Conservation (phyloP, 64 coral and sea anemone species). For the Trachythela sp. region DNA sequence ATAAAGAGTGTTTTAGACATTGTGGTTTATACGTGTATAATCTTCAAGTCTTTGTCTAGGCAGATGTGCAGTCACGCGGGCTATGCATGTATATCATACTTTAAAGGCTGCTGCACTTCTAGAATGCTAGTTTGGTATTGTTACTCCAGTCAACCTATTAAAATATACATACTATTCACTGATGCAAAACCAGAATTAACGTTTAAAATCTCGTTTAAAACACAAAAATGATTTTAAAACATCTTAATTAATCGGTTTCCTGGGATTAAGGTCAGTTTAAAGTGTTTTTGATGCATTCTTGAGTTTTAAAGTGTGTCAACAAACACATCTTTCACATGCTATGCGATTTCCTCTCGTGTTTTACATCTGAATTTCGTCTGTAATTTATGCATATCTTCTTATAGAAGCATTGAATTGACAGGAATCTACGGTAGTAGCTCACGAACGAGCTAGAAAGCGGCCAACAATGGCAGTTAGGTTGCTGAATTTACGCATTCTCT, state of each 20-base stretch:
- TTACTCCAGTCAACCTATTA: not conserved
- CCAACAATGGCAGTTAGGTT: not conserved
- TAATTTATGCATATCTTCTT: not conserved
- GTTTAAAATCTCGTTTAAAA: not conserved
- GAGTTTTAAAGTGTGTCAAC: constrained; percentile 12
- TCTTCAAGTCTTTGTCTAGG: not conserved
- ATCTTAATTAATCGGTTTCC: not conserved
- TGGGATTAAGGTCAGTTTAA: not conserved
- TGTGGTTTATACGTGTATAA: not conserved
- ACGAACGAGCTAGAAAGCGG: not conserved
- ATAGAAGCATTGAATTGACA: not conserved
- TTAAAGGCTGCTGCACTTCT: not conserved
- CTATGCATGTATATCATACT: not conserved
- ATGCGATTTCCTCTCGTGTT: not conserved
- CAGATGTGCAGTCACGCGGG: not conserved
- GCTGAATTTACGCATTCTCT: not conserved
- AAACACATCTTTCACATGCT: not conserved
- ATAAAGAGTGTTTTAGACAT: not conserved
- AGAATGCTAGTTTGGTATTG: not conserved
- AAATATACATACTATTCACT: not conserved
- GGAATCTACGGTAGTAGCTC: not conserved
- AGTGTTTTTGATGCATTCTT: not conserved
- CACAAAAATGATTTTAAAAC: not conserved
- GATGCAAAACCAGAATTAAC: not conserved
- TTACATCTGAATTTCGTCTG: not conserved